Evolutionary conservation across 1,140 invertebrate species (phyloP).

Genomic region (Mactra quadrangularis): DNA sequence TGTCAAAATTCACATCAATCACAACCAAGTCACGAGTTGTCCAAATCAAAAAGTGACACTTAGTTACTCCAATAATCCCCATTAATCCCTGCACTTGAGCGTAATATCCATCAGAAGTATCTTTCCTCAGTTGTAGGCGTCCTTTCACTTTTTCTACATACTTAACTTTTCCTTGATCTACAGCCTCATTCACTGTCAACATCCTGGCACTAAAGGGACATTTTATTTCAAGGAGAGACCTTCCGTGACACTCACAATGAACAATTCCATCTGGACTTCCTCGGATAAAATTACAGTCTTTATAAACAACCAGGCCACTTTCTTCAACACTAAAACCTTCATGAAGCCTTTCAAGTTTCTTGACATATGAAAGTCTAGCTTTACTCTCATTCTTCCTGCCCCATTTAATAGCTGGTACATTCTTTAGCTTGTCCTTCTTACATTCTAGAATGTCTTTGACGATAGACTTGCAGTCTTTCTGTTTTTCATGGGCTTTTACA

Average conservation of each 20-base stretch:
- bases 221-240: too few species aligned
- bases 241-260: too few species aligned
- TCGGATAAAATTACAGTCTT: slow-evolving; percentile 12
- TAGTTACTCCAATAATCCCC: neutral
- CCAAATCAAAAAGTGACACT: slow-evolving; percentile 11
- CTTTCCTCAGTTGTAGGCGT: too few species aligned
- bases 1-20: neutral
- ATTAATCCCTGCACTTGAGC: slow-evolving; percentile 11
- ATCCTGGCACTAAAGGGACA: neutral
- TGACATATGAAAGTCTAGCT: neutral
- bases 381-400: slow-evolving; percentile 13
- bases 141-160: slow-evolving; percentile 11
- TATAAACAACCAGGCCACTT: slow-evolving; percentile 12
- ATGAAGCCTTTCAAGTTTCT: slow-evolving; percentile 17
- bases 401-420: too few species aligned
- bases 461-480: neutral
- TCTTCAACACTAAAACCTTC: neutral
- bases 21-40: neutral
- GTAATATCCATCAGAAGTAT: slow-evolving; percentile 15
- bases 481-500: neutral
- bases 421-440: neutral
- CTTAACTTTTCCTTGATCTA: slow-evolving; percentile 1
- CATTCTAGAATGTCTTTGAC: neutral
- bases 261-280: slow-evolving; percentile 27
- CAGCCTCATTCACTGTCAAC: slow-evolving; percentile 8